Evolutionary conservation across 2,888 invertebrate genomes (phyloP).

Genomic region (Epinotia nisella): DNA sequence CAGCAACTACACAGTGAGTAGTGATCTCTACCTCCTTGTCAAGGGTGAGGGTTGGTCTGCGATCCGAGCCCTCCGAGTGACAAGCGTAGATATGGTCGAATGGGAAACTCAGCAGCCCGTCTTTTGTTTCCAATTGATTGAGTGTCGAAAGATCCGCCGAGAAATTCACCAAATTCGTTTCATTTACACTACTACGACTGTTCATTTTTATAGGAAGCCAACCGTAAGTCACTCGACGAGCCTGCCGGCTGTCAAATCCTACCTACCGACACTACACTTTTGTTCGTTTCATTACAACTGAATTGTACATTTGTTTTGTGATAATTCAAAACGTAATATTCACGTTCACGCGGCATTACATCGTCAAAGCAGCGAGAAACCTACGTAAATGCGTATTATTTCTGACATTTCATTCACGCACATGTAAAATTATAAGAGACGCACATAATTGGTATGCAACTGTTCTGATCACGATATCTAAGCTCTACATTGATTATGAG

Average conservation of each 20-base stretch:
- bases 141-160: constrained; percentile 72
- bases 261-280: constrained; percentile 67
- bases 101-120: constrained; percentile 85
- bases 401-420: constrained; percentile 79
- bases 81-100: constrained; percentile 91
- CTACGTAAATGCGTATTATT: constrained; percentile 59
- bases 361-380: constrained; percentile 69
- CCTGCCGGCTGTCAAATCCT: constrained; percentile 80
- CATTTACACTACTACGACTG: constrained; percentile 80
- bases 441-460: constrained; percentile 61
- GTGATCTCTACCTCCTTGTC: constrained; percentile 74
- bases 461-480: constrained; percentile 52
- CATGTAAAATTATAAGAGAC: constrained; percentile 76
- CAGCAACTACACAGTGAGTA: constrained; percentile 64
- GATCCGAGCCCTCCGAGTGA: constrained; percentile 75
- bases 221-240: constrained; percentile 71
- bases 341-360: constrained; percentile 63
- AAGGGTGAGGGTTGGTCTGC: constrained; percentile 64
- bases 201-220: constrained; percentile 77
- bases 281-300: constrained; percentile 74
- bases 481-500: constrained; percentile 50
- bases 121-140: constrained; percentile 77
- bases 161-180: constrained; percentile 81
- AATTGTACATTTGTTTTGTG: constrained; percentile 54
- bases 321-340: constrained; percentile 49